Evolutionary conservation across 2,888 invertebrate genomes (phyloP), one percentile per base, ranked within the genome.

Genomic region (Leptopilina myrica): DNA sequence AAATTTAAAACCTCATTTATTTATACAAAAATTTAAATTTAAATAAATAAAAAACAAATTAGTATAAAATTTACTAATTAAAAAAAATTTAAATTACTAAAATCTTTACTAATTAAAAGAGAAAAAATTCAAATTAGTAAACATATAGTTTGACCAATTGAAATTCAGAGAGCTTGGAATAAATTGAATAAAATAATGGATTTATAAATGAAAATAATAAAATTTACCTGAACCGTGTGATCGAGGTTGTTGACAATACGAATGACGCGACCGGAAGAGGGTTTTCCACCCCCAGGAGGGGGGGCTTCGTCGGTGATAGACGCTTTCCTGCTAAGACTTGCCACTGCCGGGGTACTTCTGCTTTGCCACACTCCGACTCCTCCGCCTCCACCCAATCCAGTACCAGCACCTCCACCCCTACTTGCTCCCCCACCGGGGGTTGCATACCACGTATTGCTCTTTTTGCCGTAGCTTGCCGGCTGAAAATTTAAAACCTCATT

Each of bases 221-320:
- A 33, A 78, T 83, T 92, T 92, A 97, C 97, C 95, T 97, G 97
- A 87, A 97, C 96, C 62, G 97, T 96, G 91, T 98, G 97, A 92
- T 98, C 96, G 94, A 96, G 95, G 92, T 98, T 98, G 92, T 98
- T 98, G 90, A 98, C 97, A 90, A 98, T 97, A 86, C 98, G 94
- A 90, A 98, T 97, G 86, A 98, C 96, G 86, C 97, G 94, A 75
- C 97, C 96, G 81, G 97, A 96, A 86, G 95, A 95, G 12, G 96
- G 96, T 88, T 97, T 96, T 84, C 92, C 93, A 92, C 93, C 94
- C 80, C 95, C 94, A 0, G 95, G 94, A 1, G 95, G 95, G 77
- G 96, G 95, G 73, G 95, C 95, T 77, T 96, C 95, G 92, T 97
- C 97, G 84, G 95, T 96, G 86, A 97, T 95, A 83, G 96, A 96